Conservation (phyloP, 2,888 invertebrate genomes). For the Neoscelio sp. region DNA sequence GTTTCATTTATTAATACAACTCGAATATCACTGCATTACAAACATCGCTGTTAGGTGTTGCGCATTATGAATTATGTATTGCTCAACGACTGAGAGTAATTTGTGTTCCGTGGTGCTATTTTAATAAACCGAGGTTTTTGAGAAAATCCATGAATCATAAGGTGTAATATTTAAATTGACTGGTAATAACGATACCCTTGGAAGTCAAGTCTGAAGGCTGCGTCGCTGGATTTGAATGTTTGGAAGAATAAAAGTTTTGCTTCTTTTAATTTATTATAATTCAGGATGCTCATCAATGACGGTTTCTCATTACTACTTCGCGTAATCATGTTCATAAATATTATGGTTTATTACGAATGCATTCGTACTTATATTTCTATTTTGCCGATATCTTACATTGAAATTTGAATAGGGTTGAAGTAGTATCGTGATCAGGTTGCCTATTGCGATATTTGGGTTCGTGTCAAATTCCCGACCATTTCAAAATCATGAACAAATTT, state of each 20-base stretch:
- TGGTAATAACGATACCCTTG: conserved; percentile 7
- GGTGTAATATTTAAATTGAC: conserved; percentile 34
- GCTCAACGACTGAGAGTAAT: conserved; percentile 33
- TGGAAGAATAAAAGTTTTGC: background rate
- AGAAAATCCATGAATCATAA: conserved; percentile 42
- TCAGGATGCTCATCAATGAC: too few relatives aligned
- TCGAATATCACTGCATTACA: conserved; percentile 11
- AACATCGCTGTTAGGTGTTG: conserved; percentile 30
- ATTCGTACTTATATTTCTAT: too few relatives aligned
- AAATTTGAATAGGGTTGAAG: too few relatives aligned
- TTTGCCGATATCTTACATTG: too few relatives aligned
- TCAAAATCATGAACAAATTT: too few relatives aligned
- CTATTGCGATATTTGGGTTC: too few relatives aligned
- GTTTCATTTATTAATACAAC: conserved; percentile 15
- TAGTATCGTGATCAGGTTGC: too few relatives aligned
- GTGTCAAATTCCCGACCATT: too few relatives aligned
- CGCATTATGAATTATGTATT: conserved; percentile 61
- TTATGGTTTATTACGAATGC: too few relatives aligned
- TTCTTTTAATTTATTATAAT: conserved; percentile 18
- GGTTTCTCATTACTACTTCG: too few relatives aligned
- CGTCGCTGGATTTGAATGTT: background rate
- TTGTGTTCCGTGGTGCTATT: conserved; percentile 38
- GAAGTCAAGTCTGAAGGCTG: conserved; percentile 21
- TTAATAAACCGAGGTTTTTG: conserved; percentile 32
- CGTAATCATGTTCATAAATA: too few relatives aligned